These are phyloP conservation scores for Hepsetus odoe DNA, from an alignment of 2,113 vertebrate genomes.

Conservation along the genomic window DNA sequence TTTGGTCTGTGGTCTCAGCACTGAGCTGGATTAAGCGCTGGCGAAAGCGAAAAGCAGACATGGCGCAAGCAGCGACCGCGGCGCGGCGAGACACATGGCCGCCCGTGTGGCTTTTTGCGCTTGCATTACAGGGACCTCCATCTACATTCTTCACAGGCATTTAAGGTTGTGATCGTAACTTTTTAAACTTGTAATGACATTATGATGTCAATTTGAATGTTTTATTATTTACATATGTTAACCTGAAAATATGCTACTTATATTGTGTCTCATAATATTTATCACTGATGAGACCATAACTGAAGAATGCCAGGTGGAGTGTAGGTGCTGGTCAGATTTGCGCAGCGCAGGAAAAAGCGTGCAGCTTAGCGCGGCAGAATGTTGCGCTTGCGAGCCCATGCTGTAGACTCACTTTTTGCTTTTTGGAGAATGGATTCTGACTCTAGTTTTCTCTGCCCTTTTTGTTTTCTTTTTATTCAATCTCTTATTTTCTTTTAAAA, in stretches of 20 bases:
- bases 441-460: constrained; percentile 82
- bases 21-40: constrained; percentile 58
- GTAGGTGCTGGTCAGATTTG: constrained; percentile 90
- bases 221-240: background rate
- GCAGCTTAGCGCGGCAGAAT: constrained; percentile 95
- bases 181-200: background rate
- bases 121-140: constrained; percentile 98
- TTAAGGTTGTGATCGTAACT: constrained; percentile 83
- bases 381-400: constrained; percentile 93
- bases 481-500: constrained; percentile 68
- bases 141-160: constrained; percentile 86
- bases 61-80: constrained; percentile 58
- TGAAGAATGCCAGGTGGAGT: constrained; percentile 88
- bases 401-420: constrained; percentile 99
- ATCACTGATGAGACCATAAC: constrained; percentile 72
- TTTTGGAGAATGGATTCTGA: constrained; percentile 89
- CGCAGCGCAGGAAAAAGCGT: constrained; percentile 97
- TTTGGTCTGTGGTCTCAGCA: constrained; percentile 70
- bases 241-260: too few relatives aligned
- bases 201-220: background rate
- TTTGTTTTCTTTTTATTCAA: constrained; percentile 81
- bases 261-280: background rate
- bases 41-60: constrained; percentile 58
- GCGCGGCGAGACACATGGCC: constrained; percentile 50
- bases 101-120: constrained; percentile 85